A percentile compares a stretch with the other conserved stretches of the same genome.
Conservation (phyloP, 2,113 vertebrate genomes). For the Tringa solitaria region DNA sequence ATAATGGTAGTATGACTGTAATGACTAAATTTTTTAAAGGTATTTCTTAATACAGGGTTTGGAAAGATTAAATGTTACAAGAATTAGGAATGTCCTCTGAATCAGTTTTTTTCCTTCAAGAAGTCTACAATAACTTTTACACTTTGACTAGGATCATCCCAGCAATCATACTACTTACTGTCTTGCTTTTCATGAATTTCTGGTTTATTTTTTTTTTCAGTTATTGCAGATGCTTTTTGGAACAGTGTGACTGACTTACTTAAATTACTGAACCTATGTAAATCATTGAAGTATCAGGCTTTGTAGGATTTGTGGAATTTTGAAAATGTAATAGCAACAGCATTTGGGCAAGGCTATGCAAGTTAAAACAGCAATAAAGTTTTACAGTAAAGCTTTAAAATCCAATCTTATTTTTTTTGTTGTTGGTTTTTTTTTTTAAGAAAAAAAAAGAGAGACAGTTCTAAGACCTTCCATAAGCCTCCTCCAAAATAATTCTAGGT, state of each 20-base stretch:
- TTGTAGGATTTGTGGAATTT: background rate
- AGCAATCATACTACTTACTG: background rate
- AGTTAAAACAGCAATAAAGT: background rate
- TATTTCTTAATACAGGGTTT: background rate
- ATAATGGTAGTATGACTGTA: background rate
- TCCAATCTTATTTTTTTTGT: background rate
- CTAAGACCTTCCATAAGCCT: background rate
- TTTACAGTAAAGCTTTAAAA: background rate
- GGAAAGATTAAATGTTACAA: background rate
- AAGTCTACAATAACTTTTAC: background rate
- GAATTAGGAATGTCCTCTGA: background rate
- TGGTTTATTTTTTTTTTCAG: background rate
- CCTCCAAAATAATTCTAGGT: background rate
- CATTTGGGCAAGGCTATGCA: background rate
- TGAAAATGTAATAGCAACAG: background rate
- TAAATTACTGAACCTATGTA: background rate
- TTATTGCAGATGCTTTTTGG: background rate
- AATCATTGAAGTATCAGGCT: background rate
- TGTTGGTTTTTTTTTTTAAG: background rate
- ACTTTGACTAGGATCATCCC: background rate
- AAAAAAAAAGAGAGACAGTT: background rate
- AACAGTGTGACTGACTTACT: background rate
- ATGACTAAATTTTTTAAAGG: background rate
- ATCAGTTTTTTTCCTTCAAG: background rate
- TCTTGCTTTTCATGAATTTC: background rate